A percentile compares a stretch with the other conserved stretches of the same genome.
phyloP scores from a whole-genome alignment of 1,140 invertebrate genomes.

The Megathymus violae region DNA sequence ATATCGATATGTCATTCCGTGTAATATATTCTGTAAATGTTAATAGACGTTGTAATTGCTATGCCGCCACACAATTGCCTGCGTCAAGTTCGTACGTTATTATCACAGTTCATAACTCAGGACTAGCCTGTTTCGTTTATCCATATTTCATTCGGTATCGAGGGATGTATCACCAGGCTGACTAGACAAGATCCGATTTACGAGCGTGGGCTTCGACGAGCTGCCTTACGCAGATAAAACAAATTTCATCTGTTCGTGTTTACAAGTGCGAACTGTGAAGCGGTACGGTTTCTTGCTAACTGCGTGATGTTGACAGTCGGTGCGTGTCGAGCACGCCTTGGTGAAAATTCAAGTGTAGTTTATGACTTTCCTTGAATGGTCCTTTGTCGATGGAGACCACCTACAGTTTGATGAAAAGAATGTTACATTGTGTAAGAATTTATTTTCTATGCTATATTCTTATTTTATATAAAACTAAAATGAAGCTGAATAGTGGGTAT shows the following conservation, averaged over 20 bases:
- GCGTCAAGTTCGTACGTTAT: conserved; percentile 41
- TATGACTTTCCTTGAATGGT: conserved; percentile 25
- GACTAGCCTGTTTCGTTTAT: conserved; percentile 49
- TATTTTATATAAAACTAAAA: no score
- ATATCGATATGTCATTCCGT: conserved; percentile 11
- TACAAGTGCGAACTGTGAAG: conserved; percentile 47
- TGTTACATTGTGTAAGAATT: conserved; percentile 11
- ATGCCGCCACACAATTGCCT: conserved; percentile 9
- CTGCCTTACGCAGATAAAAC: conserved; percentile 54
- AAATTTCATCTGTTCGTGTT: conserved; percentile 49
- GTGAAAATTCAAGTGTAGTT: conserved; percentile 20
- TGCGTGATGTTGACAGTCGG: conserved; percentile 29
- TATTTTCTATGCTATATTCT: conserved; percentile 8
- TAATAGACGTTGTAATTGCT: conserved; percentile 32
- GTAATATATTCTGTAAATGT: conserved; percentile 21
- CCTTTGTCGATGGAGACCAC: conserved; percentile 25
- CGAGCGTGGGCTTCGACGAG: conserved; percentile 56
- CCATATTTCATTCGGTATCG: conserved; percentile 71
- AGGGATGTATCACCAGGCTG: conserved; percentile 59
- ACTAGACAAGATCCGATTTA: conserved; percentile 66
- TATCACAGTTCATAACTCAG: conserved; percentile 66
- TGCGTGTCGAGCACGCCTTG: conserved; percentile 2
- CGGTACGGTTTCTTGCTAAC: conserved; percentile 35
- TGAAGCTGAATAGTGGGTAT: no score
- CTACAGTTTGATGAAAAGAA: conserved; percentile 21